Base-by-base conservation (phyloP, 2,113 vertebrate species). In the Channa maculata region DNA sequence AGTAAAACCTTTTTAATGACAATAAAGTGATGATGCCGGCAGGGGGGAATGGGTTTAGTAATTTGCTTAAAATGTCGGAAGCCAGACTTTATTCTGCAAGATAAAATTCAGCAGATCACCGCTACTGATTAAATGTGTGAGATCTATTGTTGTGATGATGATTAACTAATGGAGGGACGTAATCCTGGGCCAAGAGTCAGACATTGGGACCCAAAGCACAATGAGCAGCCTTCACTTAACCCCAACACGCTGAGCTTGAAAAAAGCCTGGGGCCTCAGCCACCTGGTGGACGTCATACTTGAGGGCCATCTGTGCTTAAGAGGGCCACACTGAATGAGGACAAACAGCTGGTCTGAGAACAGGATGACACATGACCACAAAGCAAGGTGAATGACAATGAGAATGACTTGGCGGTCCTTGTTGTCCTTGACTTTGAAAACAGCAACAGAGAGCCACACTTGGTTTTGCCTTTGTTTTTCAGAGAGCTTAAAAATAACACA, bases 161-260 rank as follows among this genome's bases (percentile, higher is more conserved):
- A 93, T 93, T 93, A 92, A 92, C 92, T 94, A 93, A 94, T 93
- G 88, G 92, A 84, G 59, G 64, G 73, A 68, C 59, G 52, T 91
- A 91, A 93, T 89, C 90, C 85, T 82, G 91, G 86, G 89, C 91
- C 24, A 84, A 84, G 83, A 86, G 82, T 86, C 80, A 50, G 71
- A 79, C 9, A 44, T 61, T 15, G 64, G 50, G 10, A 61, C 64
- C 65, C 54, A 13, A 51, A 71, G 64, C 73, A 75, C 81, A 89
- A 79, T 78, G 50, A 67, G 37, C 77, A 55, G 86, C 76, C 84
- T 82, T 88, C 79, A 83, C 46, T 84, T 73, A 58, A 52, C 79
- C 54, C 44, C 59, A 55, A 83, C 89, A 83, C 1, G 83, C 75
- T 84, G 82, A 82, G 69, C 68, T 51, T 14, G 67, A 65, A 76